Evolutionary conservation across 2,888 invertebrate genomes (phyloP).

Genomic region (Euzophera pinguis): DNA sequence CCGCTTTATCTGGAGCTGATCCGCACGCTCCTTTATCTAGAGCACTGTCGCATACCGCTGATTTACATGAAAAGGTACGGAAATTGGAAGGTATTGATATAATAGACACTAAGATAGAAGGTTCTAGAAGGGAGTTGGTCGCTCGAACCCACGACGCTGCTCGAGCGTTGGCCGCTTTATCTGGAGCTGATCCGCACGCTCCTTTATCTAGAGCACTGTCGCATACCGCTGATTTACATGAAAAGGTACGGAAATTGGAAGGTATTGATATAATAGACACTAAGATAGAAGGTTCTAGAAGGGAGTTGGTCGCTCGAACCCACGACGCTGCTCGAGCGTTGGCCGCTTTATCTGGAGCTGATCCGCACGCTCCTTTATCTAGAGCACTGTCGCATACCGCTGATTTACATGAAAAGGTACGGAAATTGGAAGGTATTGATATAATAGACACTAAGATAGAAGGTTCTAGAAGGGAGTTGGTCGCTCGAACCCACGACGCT

Average conservation of each 20-base stretch:
- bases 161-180: slow-evolving; percentile 85
- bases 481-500: slow-evolving; percentile 81
- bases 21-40: slow-evolving; percentile 88
- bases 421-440: no score
- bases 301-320: slow-evolving; percentile 88
- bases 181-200: slow-evolving; percentile 90
- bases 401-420: slow-evolving; percentile 90
- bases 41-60: slow-evolving; percentile 93
- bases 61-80: slow-evolving; percentile 90
- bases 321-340: slow-evolving; percentile 87
- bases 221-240: slow-evolving; percentile 93
- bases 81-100: no score
- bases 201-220: slow-evolving; percentile 89
- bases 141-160: slow-evolving; percentile 83
- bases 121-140: slow-evolving; percentile 86
- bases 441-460: no score
- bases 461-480: slow-evolving; percentile 86
- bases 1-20: slow-evolving; percentile 84
- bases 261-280: no score
- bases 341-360: slow-evolving; percentile 82
- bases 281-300: no score
- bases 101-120: no score
- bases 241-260: no score
- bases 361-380: slow-evolving; percentile 88
- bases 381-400: slow-evolving; percentile 93